phyloP scores from a whole-genome alignment of 2,888 invertebrate genomes.

The Caenorhabditis afra region DNA sequence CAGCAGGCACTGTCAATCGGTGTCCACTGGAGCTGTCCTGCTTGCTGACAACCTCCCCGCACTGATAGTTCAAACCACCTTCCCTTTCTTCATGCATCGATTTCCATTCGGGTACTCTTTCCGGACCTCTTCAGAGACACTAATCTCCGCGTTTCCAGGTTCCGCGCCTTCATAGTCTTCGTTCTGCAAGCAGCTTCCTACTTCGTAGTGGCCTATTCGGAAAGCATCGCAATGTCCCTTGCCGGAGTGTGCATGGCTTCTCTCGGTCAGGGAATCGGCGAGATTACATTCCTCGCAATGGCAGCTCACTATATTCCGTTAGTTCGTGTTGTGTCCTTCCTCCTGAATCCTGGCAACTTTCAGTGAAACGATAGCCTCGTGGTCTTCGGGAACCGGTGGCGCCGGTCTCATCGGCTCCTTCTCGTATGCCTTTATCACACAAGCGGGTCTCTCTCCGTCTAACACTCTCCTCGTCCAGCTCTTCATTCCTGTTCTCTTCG shows the following conservation, averaged over 20 bases:
- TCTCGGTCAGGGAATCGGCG: slow-evolving; percentile 88
- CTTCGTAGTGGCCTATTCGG: slow-evolving; percentile 76
- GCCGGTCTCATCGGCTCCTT: slow-evolving; percentile 86
- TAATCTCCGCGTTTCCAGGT: slow-evolving; percentile 50
- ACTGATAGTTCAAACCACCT: slow-evolving; percentile 86
- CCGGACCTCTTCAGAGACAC: background rate
- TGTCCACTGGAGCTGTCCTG: slow-evolving; percentile 84
- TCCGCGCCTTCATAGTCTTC: slow-evolving; percentile 71
- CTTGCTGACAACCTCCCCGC: slow-evolving; percentile 89
- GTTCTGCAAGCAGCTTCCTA: slow-evolving; percentile 72
- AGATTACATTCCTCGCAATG: slow-evolving; percentile 87
- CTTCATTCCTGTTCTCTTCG: slow-evolving; percentile 86
- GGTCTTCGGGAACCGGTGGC: slow-evolving; percentile 89
- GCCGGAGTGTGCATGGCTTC: slow-evolving; percentile 86
- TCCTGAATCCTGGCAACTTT: background rate
- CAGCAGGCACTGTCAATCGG: slow-evolving; percentile 46
- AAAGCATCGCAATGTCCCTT: slow-evolving; percentile 65
- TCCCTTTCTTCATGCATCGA: slow-evolving; percentile 85
- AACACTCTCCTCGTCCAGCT: slow-evolving; percentile 86
- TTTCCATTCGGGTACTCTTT: slow-evolving; percentile 81
- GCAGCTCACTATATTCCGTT: slow-evolving; percentile 86
- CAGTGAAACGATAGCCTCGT: slow-evolving; percentile 88
- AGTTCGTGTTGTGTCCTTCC: background rate
- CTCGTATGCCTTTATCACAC: slow-evolving; percentile 83
- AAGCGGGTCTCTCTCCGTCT: slow-evolving; percentile 74